Evolutionary conservation across 1,140 invertebrate genomes (phyloP).

Genomic region (Ceratina calcarata): DNA sequence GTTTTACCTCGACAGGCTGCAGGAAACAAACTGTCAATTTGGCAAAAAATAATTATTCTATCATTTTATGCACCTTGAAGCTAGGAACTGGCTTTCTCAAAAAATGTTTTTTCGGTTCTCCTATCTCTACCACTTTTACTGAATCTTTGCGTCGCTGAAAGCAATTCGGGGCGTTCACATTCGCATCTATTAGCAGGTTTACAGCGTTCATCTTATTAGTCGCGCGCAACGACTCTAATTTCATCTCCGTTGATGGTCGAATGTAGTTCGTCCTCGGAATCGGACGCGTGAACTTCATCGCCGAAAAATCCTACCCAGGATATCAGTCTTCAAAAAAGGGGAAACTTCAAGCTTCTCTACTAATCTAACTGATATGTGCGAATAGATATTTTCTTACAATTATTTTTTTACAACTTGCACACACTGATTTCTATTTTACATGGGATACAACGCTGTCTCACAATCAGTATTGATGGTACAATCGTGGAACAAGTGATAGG

Average conservation of each 20-base stretch:
- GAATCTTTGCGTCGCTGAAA: not conserved
- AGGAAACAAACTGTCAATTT: too few species aligned
- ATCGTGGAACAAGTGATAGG: too few species aligned
- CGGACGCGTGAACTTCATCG: not conserved
- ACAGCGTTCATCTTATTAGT: slow-evolving; percentile 17
- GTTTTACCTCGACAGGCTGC: slow-evolving; percentile 29
- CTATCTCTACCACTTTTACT: not conserved
- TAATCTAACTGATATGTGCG: too few species aligned
- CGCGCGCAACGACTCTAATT: slow-evolving; percentile 5
- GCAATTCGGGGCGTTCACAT: slow-evolving; percentile 15
- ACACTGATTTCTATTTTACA: too few species aligned
- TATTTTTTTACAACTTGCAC: too few species aligned
- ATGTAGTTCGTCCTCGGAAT: slow-evolving; percentile 31
- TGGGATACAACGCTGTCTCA: too few species aligned
- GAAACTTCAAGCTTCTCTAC: slow-evolving; percentile 16
- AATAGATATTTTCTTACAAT: too few species aligned
- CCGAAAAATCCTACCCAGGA: slow-evolving; percentile 26
- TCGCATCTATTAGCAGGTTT: slow-evolving; percentile 11
- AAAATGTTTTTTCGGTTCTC: not conserved
- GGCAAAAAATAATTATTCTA: too few species aligned
- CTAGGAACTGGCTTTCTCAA: slow-evolving; percentile 6
- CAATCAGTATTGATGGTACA: too few species aligned
- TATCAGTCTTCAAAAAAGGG: slow-evolving; percentile 29
- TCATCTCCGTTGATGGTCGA: slow-evolving; percentile 8
- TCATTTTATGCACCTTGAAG: slow-evolving; percentile 26